These are phyloP conservation scores for Helarctos malayanus DNA, from an alignment of 2,797 vertebrate species.

Conservation along the genomic window DNA sequence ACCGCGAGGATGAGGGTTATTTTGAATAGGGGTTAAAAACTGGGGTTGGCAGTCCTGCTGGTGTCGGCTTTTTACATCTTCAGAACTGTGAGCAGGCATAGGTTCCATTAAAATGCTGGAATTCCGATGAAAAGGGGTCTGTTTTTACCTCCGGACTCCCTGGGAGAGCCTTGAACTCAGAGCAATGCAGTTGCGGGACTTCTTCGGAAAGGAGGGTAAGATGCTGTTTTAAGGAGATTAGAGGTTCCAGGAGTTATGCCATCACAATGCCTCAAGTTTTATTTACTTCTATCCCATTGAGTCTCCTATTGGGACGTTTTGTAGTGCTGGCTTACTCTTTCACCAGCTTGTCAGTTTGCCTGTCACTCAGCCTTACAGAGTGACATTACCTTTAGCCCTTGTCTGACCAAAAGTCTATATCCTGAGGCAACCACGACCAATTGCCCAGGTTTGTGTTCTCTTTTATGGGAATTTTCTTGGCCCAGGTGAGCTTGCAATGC, in stretches of 20 bases:
- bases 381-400: not conserved
- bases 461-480: not conserved
- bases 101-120: not conserved
- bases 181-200: not conserved
- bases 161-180: not conserved
- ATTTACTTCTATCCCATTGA: not conserved
- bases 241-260: not conserved
- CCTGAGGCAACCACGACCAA: not conserved
- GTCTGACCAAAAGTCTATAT: not conserved
- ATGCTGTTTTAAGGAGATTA: not conserved
- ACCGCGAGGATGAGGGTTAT: not conserved
- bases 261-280: not conserved
- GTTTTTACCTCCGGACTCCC: not conserved
- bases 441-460: not conserved
- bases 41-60: not conserved
- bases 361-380: not conserved
- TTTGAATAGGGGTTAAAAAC: conserved; percentile 6
- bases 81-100: not conserved
- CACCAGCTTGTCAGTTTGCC: not conserved
- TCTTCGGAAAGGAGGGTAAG: not conserved
- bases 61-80: not conserved
- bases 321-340: not conserved
- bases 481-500: not conserved
- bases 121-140: not conserved
- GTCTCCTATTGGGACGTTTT: not conserved